phyloP scores from a whole-genome alignment of 2,797 vertebrate genomes.

The Bradypodion ventrale region DNA sequence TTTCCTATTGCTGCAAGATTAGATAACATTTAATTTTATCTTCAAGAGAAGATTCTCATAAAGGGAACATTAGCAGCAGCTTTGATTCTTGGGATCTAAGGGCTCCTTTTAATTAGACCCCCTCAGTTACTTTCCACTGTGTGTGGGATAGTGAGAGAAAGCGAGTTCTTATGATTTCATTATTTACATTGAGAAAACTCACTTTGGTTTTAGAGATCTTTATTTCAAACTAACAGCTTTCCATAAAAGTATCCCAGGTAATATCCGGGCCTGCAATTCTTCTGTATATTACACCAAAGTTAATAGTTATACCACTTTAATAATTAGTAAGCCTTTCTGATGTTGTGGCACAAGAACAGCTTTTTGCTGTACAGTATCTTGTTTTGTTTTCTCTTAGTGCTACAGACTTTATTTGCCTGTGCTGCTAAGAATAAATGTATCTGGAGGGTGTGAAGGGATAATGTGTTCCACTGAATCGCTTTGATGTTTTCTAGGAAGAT shows the following conservation, averaged over 20 bases:
- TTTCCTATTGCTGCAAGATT: conserved; percentile 39
- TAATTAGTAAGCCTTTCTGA: background rate
- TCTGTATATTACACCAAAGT: background rate
- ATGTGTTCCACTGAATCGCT: background rate
- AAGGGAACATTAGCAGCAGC: conserved; percentile 19
- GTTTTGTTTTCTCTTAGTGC: conserved; percentile 18
- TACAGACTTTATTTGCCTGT: conserved; percentile 38
- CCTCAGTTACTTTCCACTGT: conserved; percentile 5
- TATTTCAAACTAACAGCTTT: background rate
- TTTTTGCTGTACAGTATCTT: background rate
- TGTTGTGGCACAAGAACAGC: conserved; percentile 10
- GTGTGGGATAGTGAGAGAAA: background rate
- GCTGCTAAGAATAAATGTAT: conserved; percentile 28
- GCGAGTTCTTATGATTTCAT: background rate
- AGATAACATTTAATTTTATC: background rate
- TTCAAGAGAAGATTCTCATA: background rate
- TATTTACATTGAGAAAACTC: background rate
- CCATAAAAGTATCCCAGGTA: background rate
- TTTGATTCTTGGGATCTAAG: conserved; percentile 18
- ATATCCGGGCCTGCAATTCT: background rate
- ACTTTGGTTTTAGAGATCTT: background rate
- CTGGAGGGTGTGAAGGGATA: conserved; percentile 22
- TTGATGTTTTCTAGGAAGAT: conserved; percentile 18
- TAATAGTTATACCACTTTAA: background rate
- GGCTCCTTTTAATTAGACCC: conserved; percentile 5